These are phyloP conservation scores for Drosophila auraria DNA, from an alignment of 1,140 invertebrate species.

Conservation along the genomic window DNA sequence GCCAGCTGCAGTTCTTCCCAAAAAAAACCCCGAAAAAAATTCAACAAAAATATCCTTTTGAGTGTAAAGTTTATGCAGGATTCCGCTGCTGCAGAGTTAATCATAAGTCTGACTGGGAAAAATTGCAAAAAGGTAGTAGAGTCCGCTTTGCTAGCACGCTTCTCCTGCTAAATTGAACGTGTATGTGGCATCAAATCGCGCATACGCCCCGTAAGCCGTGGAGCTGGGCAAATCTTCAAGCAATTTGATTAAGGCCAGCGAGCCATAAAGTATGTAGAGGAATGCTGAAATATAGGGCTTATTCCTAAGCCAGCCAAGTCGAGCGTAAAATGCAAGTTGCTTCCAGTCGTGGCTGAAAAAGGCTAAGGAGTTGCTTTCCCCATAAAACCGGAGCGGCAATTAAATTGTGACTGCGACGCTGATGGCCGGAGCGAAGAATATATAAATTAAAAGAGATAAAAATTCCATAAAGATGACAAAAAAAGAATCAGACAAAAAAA, in stretches of 20 bases:
- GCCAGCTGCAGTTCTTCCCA: slow-evolving; percentile 18
- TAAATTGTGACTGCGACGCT: slow-evolving; percentile 56
- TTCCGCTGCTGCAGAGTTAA: slow-evolving; percentile 52
- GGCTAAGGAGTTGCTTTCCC: slow-evolving; percentile 14
- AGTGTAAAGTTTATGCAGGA: slow-evolving; percentile 55
- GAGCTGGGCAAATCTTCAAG: slow-evolving; percentile 23
- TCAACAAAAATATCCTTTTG: slow-evolving; percentile 39
- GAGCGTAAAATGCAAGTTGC: slow-evolving; percentile 29
- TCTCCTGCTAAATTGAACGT: slow-evolving; percentile 53
- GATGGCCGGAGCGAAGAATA: slow-evolving; percentile 44
- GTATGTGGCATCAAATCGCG: slow-evolving; percentile 57
- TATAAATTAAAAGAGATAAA: slow-evolving; percentile 65
- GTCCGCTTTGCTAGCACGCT: slow-evolving; percentile 17
- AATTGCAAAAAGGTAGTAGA: slow-evolving; percentile 24
- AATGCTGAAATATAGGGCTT: slow-evolving; percentile 52
- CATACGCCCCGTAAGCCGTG: slow-evolving; percentile 57
- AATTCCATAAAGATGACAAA: slow-evolving; percentile 52
- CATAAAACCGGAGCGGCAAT: slow-evolving; percentile 58
- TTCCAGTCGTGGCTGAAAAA: neutral
- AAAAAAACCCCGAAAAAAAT: neutral
- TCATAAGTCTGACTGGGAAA: slow-evolving; percentile 51
- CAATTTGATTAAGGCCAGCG: slow-evolving; percentile 64
- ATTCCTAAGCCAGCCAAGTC: slow-evolving; percentile 56
- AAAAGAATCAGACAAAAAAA: slow-evolving; percentile 16
- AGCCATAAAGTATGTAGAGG: slow-evolving; percentile 57